Evolutionary conservation across 2,113 vertebrate genomes (phyloP).

Genomic region (Erythrocercus mccallii): DNA sequence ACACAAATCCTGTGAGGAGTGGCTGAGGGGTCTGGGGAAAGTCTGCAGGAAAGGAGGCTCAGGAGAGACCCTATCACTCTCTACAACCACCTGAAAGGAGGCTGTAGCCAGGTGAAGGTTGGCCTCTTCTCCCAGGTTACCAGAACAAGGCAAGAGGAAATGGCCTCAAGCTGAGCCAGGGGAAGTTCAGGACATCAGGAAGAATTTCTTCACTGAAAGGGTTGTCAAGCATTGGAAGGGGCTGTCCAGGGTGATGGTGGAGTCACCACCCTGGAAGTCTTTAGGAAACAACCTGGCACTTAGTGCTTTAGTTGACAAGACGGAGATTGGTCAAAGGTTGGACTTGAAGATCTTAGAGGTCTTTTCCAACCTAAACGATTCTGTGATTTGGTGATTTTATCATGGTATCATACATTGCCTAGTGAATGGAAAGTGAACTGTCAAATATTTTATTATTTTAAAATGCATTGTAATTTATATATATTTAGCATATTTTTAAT

Average conservation of each 20-base stretch:
- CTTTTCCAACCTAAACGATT: neutral
- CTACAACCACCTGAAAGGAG: neutral
- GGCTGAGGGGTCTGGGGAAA: neutral
- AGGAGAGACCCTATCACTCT: neutral
- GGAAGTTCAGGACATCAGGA: neutral
- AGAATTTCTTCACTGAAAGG: neutral
- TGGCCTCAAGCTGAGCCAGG: neutral
- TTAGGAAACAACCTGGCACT: neutral
- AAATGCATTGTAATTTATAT: neutral
- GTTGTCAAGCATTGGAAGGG: neutral
- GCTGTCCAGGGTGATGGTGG: neutral
- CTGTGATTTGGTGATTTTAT: neutral
- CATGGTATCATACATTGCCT: rapidly evolving
- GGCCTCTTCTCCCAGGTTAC: neutral
- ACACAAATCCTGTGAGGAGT: neutral
- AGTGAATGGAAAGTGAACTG: neutral
- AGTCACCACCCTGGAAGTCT: neutral
- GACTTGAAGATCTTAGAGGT: neutral
- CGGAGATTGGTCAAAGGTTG: neutral
- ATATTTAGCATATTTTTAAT: neutral
- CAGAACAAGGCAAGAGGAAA: neutral
- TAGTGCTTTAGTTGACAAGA: neutral
- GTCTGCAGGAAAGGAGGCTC: neutral
- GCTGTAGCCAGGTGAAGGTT: neutral
- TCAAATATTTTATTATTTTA: neutral